Evolutionary conservation across 2,113 vertebrate species (phyloP).

Genomic region (Boulengeromyrus knoepffleri): DNA sequence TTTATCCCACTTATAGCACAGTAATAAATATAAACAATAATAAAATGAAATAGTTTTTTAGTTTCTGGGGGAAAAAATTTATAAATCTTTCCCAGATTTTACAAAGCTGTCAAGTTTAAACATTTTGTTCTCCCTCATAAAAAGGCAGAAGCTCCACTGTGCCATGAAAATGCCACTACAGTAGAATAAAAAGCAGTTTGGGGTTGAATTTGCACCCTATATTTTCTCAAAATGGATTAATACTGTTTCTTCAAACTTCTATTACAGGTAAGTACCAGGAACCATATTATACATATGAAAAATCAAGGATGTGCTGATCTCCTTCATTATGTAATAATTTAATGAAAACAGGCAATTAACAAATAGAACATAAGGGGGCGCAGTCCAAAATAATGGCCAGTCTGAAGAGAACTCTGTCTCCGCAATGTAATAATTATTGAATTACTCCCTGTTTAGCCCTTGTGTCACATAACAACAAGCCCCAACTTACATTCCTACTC

Average conservation of each 20-base stretch:
- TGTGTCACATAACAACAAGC: background rate
- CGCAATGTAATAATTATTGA: background rate
- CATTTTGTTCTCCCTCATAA: background rate
- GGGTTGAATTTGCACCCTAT: background rate
- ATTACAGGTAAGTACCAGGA: background rate
- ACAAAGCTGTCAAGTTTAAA: background rate
- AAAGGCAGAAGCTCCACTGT: background rate
- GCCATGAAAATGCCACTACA: background rate
- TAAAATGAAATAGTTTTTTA: too few species aligned
- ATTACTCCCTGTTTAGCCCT: background rate
- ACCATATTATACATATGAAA: background rate
- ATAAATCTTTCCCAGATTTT: background rate
- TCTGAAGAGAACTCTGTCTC: background rate
- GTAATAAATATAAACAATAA: too few species aligned
- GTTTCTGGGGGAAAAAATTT: too few species aligned
- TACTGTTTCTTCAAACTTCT: background rate
- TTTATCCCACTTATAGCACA: too few species aligned
- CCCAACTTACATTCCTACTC: background rate
- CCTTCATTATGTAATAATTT: background rate
- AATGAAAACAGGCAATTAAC: background rate
- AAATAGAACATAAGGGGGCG: background rate
- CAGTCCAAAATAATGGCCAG: background rate
- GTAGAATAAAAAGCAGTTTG: background rate
- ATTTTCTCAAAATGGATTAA: background rate
- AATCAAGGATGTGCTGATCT: background rate